Evolutionary conservation across 64 coral and sea anemone genomes (phyloP).

Genomic region (Montipora efflorescens): DNA sequence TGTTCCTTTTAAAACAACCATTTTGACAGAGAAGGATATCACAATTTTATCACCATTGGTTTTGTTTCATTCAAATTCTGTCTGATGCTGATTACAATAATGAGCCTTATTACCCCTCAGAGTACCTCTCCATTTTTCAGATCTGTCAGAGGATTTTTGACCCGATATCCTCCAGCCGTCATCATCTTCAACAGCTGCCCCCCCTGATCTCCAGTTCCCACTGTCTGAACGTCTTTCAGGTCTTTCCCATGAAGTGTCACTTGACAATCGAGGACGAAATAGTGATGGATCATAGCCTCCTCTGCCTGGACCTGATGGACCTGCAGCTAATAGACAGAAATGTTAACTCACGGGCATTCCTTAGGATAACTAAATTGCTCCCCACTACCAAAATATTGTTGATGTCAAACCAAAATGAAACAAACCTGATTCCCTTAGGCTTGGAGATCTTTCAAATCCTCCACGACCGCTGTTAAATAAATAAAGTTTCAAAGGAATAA

Average conservation of each 20-base stretch:
- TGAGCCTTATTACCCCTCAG: background rate
- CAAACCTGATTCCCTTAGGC: slow-evolving; percentile 45
- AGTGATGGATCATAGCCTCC: slow-evolving; percentile 89
- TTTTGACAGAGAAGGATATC: too few relatives aligned
- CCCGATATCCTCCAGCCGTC: slow-evolving; percentile 96
- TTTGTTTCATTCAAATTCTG: too few relatives aligned
- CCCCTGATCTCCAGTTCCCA: slow-evolving; percentile 83
- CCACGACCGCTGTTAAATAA: slow-evolving; percentile 1
- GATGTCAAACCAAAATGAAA: background rate
- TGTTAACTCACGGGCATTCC: background rate
- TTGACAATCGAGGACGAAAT: slow-evolving; percentile 74
- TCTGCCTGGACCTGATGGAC: slow-evolving; percentile 68
- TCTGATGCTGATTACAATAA: background rate
- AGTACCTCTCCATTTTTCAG: slow-evolving; percentile 86
- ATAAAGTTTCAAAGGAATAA: background rate
- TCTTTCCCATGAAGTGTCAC: slow-evolving; percentile 91
- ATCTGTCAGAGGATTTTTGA: slow-evolving; percentile 73
- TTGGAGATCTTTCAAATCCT: slow-evolving; percentile 51
- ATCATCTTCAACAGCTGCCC: slow-evolving; percentile 64
- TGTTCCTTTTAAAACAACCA: too few relatives aligned
- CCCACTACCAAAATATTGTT: background rate
- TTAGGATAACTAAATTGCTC: background rate
- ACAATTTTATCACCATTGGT: too few relatives aligned
- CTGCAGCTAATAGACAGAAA: background rate
- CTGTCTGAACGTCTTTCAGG: slow-evolving; percentile 61